phyloP scores from a whole-genome alignment of 1,140 invertebrate species.

The Sesamia nonagrioides region DNA sequence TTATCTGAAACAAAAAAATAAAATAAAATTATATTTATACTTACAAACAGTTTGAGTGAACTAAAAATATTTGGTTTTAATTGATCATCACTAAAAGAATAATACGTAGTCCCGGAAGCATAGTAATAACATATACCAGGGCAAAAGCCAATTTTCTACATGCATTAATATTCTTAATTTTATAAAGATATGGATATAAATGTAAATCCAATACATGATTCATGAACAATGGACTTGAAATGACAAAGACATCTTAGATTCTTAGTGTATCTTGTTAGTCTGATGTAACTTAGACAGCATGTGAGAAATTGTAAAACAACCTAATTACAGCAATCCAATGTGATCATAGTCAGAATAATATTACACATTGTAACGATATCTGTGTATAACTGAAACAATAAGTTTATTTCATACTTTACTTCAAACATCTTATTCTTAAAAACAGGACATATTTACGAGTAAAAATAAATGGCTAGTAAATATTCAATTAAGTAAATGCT shows the following conservation, averaged over 20 bases:
- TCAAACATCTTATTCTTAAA: too few relatives aligned
- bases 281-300: neutral
- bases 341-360: neutral
- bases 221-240: neutral
- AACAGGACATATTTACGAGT: neutral
- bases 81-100: too few relatives aligned
- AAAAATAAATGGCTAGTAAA: neutral
- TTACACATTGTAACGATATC: neutral
- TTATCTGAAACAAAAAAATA: slow-evolving; percentile 77
- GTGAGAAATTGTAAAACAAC: neutral
- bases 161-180: neutral
- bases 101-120: neutral
- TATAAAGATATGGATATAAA: neutral
- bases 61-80: neutral
- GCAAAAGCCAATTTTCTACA: neutral
- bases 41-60: neutral
- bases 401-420: neutral
- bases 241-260: too few relatives aligned
- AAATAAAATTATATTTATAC: neutral
- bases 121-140: neutral
- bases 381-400: neutral
- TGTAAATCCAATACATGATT: neutral
- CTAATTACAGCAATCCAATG: neutral
- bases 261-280: too few relatives aligned
- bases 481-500: neutral